Conservation (phyloP, 64 coral and sea anemone species). For the Porites australiensis region DNA sequence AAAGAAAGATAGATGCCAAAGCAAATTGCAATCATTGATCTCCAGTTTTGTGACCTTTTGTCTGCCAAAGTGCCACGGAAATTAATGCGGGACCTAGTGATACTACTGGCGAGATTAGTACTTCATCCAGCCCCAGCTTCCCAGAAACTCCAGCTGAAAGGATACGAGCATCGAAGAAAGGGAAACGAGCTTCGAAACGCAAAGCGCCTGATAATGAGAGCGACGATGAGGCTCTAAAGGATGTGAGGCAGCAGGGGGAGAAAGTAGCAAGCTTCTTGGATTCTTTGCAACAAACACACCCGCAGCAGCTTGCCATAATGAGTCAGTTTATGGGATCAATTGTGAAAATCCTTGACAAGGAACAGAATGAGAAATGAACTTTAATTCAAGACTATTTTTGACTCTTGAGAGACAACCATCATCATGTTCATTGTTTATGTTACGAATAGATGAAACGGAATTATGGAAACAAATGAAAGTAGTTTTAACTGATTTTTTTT, state of each 20-base stretch:
- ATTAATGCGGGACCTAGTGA: conserved; percentile 9
- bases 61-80: conserved; percentile 44
- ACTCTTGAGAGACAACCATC: not conserved
- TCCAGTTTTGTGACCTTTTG: too few relatives aligned
- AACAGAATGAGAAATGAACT: conserved; percentile 15
- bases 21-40: too few relatives aligned
- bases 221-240: not conserved
- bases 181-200: conserved; percentile 11
- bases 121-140: conserved; percentile 8
- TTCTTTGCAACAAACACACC: conserved; percentile 9
- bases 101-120: not conserved
- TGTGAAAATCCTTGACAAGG: conserved; percentile 35
- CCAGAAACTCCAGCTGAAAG: conserved; percentile 3
- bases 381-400: conserved; percentile 25
- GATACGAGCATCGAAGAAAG: conserved; percentile 21
- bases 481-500: conserved; percentile 34
- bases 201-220: conserved; percentile 10
- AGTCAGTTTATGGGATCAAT: conserved; percentile 14
- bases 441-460: not conserved
- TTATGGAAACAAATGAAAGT: conserved; percentile 43
- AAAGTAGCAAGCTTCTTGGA: not conserved
- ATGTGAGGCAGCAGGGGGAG: too few relatives aligned
- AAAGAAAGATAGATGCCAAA: too few relatives aligned
- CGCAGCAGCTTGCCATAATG: conserved; percentile 41
- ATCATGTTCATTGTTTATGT: conserved; percentile 24